Percentiles rank a stretch among this genome's conserved stretches.
phyloP scores from a whole-genome alignment of 2,113 vertebrate species.

The Amia ocellicauda region DNA sequence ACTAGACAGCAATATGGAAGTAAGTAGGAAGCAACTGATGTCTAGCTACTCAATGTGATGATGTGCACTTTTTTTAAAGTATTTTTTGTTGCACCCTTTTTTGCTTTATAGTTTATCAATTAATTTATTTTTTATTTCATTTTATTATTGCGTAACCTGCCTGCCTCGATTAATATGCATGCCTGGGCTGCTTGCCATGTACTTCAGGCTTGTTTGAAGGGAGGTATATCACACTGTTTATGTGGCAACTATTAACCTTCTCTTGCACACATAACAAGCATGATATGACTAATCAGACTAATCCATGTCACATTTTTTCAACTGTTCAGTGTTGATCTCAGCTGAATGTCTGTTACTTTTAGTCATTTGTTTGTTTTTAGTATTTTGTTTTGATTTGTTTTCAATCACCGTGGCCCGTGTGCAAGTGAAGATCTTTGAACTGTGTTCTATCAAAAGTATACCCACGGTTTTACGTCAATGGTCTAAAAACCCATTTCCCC shows the following conservation, averaged over 20 bases:
- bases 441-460: constrained; percentile 32
- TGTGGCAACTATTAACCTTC: constrained; percentile 64
- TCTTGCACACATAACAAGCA: constrained; percentile 75
- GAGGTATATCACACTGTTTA: constrained; percentile 55
- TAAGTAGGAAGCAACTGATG: constrained; percentile 84
- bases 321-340: constrained; percentile 1
- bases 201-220: constrained; percentile 69
- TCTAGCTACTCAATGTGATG: constrained; percentile 80
- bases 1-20: constrained; percentile 99
- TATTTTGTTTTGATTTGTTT: constrained; percentile 55
- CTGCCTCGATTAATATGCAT: constrained; percentile 81
- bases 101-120: constrained; percentile 66
- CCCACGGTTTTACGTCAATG: constrained; percentile 27
- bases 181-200: constrained; percentile 80
- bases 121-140: constrained; percentile 54
- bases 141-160: constrained; percentile 64
- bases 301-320: constrained; percentile 19
- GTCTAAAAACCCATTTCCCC: constrained; percentile 26
- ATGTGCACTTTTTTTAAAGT: constrained; percentile 71
- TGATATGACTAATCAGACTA: constrained; percentile 73
- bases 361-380: constrained; percentile 27
- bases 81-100: constrained; percentile 63
- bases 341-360: constrained; percentile 7
- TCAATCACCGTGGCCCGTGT: constrained; percentile 36
- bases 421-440: constrained; percentile 29